Evolutionary conservation across 2,888 invertebrate species (phyloP), one percentile per base, ranked within the genome.

Genomic region (Rapana venosa): DNA sequence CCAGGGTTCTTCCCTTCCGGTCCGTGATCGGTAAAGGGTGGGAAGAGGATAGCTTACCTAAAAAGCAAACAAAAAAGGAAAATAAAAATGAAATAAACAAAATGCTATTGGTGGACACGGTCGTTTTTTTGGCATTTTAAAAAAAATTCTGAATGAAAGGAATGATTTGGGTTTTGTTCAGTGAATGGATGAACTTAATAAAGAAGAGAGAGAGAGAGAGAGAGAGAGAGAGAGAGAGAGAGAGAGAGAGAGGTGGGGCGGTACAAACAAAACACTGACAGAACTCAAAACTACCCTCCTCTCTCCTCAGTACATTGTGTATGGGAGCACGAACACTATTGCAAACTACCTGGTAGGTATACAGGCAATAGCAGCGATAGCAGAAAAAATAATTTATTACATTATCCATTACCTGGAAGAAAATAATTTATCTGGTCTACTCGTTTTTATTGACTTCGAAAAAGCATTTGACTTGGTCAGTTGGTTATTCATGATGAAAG

Each of bases 1-100:
- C 81, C 36, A 22, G 36, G 20, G 30, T 81, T 26, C 22, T 81
- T 15, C 36, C 47, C 47, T 36, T 11, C 47, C 79, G 4, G 30
- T 1, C 26, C 81, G 36, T 35, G 26, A 81, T 47, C 22, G 47
- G 47, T 11, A 32, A 77, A 47, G 47, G 47, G 66, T 79, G 81
- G 81, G 81, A 81, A 36, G 36, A 81, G 81, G 81, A 81, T 81
- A 81, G 36, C 36, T 22, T 81, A 47, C 81, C 47, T 81, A 81
- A 36, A 81, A 81, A 81, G 81, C 11, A 81, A 81, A 47, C 81
- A 81, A 81, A 47, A 81, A 47, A 47, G 22, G 36, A 22, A 81
- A 47, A 47, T 11, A 4, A 81, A 81, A 81, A 36, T 81, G 81
- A 81, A 81, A 81, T 81, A 81, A 81, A 47, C 26, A 81, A 81